A percentile compares a stretch with the other conserved stretches of the same genome.
Conservation (phyloP, 2,888 invertebrate genomes). For the Acleris holmiana region DNA sequence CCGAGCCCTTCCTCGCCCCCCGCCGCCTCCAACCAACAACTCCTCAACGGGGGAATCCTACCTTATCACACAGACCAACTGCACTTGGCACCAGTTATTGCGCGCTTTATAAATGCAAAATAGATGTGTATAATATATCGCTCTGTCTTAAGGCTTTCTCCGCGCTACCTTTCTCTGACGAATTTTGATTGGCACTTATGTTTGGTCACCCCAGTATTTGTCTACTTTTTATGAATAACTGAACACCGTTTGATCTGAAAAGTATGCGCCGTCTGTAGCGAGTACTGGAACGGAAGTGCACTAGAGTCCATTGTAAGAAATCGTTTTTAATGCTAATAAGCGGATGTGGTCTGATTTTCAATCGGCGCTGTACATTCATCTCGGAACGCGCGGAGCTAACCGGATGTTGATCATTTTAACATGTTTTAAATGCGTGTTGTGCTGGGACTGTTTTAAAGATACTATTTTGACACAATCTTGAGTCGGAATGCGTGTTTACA, state of each 20-base stretch:
- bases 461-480: constrained; percentile 46
- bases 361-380: constrained; percentile 63
- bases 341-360: constrained; percentile 76
- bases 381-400: constrained; percentile 58
- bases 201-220: constrained; percentile 40
- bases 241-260: constrained; percentile 16
- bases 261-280: constrained; percentile 15
- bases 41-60: constrained; percentile 44
- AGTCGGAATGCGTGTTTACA: constrained; percentile 9
- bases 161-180: constrained; percentile 51
- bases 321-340: constrained; percentile 65
- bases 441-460: constrained; percentile 49
- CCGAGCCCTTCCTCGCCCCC: constrained; percentile 47
- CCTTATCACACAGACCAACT: constrained; percentile 46
- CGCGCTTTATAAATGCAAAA: constrained; percentile 51
- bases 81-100: constrained; percentile 52
- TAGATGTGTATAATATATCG: constrained; percentile 49
- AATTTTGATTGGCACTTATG: constrained; percentile 49
- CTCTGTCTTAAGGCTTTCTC: constrained; percentile 50
- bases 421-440: constrained; percentile 50
- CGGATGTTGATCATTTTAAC: constrained; percentile 68
- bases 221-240: constrained; percentile 44
- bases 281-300: constrained; percentile 35
- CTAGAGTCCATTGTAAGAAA: constrained; percentile 44
- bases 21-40: constrained; percentile 39